Evolutionary conservation across 30 jellyfish, hydroid and myxozoan species (phyloP), one percentile per base, ranked within the genome.

Genomic region (Hydractinia symbiolongicarpus): DNA sequence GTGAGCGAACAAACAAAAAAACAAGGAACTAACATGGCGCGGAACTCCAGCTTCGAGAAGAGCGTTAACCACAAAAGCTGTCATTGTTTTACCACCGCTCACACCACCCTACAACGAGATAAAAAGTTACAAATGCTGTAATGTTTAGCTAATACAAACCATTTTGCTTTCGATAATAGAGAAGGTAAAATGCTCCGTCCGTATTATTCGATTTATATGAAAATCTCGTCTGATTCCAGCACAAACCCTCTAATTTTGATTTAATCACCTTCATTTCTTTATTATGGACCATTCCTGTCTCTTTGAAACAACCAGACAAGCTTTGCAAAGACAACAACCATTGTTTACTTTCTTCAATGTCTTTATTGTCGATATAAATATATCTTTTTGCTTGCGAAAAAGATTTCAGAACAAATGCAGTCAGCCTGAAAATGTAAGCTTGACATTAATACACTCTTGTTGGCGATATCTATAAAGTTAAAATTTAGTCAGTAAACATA

Each of bases 341-440:
- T 1, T 56, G 30, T 67, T 40, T 73, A 17, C 84, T 72, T 53
- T 30, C 73, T 3, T 50, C 49, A 13, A 88, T 57, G n/a, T 88
- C 96, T 0, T 83, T 79, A 15, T 88, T 79, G 53, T 88, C 96
- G 57, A 88, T 84, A 82, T 30, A 62, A 8, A 88, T 83, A 74
- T 61, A 82, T 40, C 80, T 81, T 51, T 54, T 73, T 51, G 96
- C 96, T 72, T 88, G 90, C 7, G 96, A 90, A 50, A 77, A 88
- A 17, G 96, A 88, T 77, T 84, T 88, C 30, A 88, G 75, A 9
- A 88, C 96, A 79, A 88, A 88, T 20, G 96, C 96, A 6, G 96
- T 83, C 60, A 88, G 61, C 96, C 96, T 88, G 17, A 52, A 30
- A 30, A 30, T 30, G 44, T 30, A 30, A 30, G 44, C 44, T 30